Evolutionary conservation across 1,140 invertebrate species (phyloP), one percentile per base, ranked within the genome.

Genomic region (Galendromus occidentalis): DNA sequence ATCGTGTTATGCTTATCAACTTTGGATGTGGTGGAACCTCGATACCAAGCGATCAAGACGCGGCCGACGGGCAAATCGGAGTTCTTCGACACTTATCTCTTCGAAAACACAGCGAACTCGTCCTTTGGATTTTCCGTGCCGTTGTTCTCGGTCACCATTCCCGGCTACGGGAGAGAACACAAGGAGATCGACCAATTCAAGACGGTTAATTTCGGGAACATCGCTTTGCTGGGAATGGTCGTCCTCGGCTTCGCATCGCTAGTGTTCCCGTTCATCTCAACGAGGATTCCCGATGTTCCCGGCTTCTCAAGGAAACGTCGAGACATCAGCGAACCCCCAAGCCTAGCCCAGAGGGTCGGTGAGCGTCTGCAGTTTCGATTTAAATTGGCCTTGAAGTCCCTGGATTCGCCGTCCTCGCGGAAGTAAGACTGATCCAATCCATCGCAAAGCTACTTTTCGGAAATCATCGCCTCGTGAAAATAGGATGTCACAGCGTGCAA

Each of bases 61-160:
- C 14, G 1, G 25, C 22, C 51, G 17, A 22, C 25, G 17, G 51
- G 51, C n/a, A 59, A 25, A 22, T 20, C 14, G 14, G 51, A 59
- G 51, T 18, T 59, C 2, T 59, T 59, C 51, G 51, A 59, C 33
- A 33, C 51, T 1, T 59, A 59, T 33, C 22, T 59, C 51, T 59
- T 59, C 51, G 51, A 59, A 33, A 59, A 59, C 25, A 59, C 17
- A 17, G 51, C 1, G 6, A 67, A 67, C 67, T 67, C 67, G 20
- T 67, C 67, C 25, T 67, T 67, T 67, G 65, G 64, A 20, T 42
- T 67, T 14, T 66, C 66, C 28, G 45, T 67, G n/a, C 67, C 67
- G 2, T 45, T 67, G n/a, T 67, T 67, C 42, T 66, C 67, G 2
- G 44, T 67, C 1, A 67, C 67, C 22, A 39, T 67, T 51, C 67